Evolutionary conservation across 2,888 invertebrate species (phyloP).

Genomic region (Amphimallon solstitiale): DNA sequence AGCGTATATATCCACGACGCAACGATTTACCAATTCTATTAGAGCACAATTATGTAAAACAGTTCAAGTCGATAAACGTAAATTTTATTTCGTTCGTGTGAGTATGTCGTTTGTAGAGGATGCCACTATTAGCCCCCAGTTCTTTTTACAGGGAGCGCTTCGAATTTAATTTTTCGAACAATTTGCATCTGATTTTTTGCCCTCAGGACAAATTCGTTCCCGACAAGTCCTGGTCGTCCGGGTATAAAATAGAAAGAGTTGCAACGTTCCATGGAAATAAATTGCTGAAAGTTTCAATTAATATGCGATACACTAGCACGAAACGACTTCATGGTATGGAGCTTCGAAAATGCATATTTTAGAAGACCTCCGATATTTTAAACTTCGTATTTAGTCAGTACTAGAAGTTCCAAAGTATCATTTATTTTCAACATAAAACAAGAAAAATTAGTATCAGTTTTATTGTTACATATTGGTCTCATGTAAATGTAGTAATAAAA

Average conservation of each 20-base stretch:
- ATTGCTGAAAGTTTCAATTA: slow-evolving; percentile 1
- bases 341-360: too few species aligned
- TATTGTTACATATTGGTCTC: too few species aligned
- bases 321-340: too few species aligned
- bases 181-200: slow-evolving; percentile 36
- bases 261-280: neutral
- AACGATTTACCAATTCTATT: slow-evolving; percentile 55
- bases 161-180: slow-evolving; percentile 35
- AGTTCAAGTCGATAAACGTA: slow-evolving; percentile 54
- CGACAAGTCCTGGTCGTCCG: neutral
- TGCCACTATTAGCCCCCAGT: neutral
- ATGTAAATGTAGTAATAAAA: too few species aligned
- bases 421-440: too few species aligned
- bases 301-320: neutral
- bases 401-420: too few species aligned
- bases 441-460: too few species aligned
- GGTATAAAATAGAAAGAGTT: slow-evolving; percentile 1
- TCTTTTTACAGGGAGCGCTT: slow-evolving; percentile 1
- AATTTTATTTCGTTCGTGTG: slow-evolving; percentile 46
- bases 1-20: slow-evolving; percentile 20
- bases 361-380: too few species aligned
- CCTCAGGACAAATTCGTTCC: slow-evolving; percentile 1
- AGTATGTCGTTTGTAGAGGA: slow-evolving; percentile 21
- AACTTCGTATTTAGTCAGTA: too few species aligned
- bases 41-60: slow-evolving; percentile 55